Conservation (phyloP, 1,140 invertebrate species). For the Musca vetustissima region DNA sequence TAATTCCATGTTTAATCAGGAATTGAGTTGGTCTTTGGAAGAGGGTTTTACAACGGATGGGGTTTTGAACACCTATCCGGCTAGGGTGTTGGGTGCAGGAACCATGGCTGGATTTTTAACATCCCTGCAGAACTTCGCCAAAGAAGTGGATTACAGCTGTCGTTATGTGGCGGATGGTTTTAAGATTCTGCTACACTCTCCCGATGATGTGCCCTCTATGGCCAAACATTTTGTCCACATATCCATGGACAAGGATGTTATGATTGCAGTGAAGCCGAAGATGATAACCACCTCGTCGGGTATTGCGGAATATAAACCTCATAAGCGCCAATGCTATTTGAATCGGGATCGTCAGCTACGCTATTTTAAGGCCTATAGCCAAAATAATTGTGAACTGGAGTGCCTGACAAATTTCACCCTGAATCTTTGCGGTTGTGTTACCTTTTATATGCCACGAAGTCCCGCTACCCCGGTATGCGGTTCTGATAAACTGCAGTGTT, state of each 20-base stretch:
- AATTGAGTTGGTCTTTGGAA: conserved; percentile 55
- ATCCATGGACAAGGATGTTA: conserved; percentile 58
- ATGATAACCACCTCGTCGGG: conserved; percentile 66
- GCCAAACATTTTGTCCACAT: conserved; percentile 63
- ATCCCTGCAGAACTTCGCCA: conserved; percentile 60
- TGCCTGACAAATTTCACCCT: conserved; percentile 75
- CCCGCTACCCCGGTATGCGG: conserved; percentile 64
- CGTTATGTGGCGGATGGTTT: conserved; percentile 69
- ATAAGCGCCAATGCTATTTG: conserved; percentile 66
- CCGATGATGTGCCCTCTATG: conserved; percentile 62
- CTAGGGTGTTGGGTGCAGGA: conserved; percentile 61
- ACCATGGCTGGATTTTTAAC: conserved; percentile 64
- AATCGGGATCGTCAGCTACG: conserved; percentile 62
- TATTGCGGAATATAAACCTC: conserved; percentile 46
- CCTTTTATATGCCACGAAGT: conserved; percentile 61
- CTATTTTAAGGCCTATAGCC: conserved; percentile 72
- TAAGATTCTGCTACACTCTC: conserved; percentile 64
- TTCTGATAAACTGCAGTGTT: conserved; percentile 56
- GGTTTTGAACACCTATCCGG: conserved; percentile 61
- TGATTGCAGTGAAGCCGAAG: conserved; percentile 63
- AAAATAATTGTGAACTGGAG: conserved; percentile 75
- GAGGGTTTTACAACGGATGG: conserved; percentile 60
- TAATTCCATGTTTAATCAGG: conserved; percentile 15
- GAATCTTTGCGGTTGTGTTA: conserved; percentile 56
- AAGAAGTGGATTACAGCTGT: conserved; percentile 68